Evolutionary conservation across 2,113 vertebrate genomes (phyloP), one percentile per base, ranked within the genome.

Genomic region (Poeciliopsis prolifica): DNA sequence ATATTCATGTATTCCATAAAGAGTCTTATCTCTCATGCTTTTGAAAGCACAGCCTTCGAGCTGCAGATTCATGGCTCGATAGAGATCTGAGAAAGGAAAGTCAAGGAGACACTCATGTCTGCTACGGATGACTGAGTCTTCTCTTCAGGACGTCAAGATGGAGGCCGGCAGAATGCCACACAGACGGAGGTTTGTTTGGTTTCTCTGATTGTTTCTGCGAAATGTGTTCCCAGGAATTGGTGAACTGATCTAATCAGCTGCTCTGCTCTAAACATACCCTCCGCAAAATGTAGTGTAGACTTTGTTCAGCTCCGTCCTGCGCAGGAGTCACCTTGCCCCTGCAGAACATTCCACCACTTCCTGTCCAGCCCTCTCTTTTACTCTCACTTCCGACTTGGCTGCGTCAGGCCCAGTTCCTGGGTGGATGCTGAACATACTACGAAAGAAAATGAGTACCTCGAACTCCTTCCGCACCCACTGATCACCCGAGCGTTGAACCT

Each of bases 311-410:
- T 5, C 48, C 1, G 48, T 35, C 70, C 61, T 70, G 37, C 48
- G 30, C n/a, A 81, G 68, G 82, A 87, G 88, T 90, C 87, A 91
- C 90, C 90, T 91, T 91, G 90, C 71, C 78, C 69, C 70, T 77
- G 78, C 73, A 85, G 66, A 79, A 37, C 64, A 12, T 61, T 82
- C 76, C 79, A 40, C 24, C 71, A 63, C 74, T 76, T 80, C 80
- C 78, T 73, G 63, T 40, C 70, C 51, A 10, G 51, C 51, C 51
- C 24, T 58, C 22, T 10, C 8, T n/a, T n/a, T n/a, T n/a, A 3
- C 51, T n/a, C 24, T 24, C 44, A 48, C 78, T 74, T 80, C 79
- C 82, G 68, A 72, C n/a, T 6, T 14, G 15, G 4, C 44, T 15
- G 15, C 14, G 17, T 7, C 44, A 19, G 5, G 4, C 44, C 19